Evolutionary conservation across 37 sponge, comb jelly and placozoan species (phyloP), one percentile per base, ranked within the genome.

Genomic region (Spongilla lacustris): DNA sequence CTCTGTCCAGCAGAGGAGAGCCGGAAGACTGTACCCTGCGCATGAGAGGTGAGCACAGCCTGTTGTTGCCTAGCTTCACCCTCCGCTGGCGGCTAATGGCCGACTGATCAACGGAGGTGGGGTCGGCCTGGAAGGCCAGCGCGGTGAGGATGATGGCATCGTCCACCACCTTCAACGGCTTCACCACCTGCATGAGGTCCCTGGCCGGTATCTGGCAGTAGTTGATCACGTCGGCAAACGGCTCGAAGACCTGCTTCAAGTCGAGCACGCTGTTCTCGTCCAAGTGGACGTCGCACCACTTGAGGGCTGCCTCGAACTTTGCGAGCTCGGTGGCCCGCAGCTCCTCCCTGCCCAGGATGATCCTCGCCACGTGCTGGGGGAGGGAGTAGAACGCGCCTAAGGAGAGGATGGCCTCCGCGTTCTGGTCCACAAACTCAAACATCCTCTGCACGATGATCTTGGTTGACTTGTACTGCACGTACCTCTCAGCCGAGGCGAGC

Each of bases 121-220:
- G 98, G 70, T 98, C 98, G 26, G 96, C 94, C 67, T 98, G 98
- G 69, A 84, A 95, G 35, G 98, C 98, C 35, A 98, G 91, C 0
- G 98, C 98, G 58, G 85, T 95, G 41, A 98, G 85, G 19, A 98
- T 94, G 28, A 88, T 37, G 4, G 83, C 50, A 70, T 98, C 94
- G 19, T 91, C 91, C 0, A 98, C 96, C 1, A 92, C 85, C 4
- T 82, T 85, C 10, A 89, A 72, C 17, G 91, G 91, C 74, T 92
- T 92, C n/a, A 98, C 92, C 29, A 83, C 88, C 74, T 89, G 92
- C 98, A 98, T 98, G 76, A 98, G 85, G 23, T 91, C 69, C 14
- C 30, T 88, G 33, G 91, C 94, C 9, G 98, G 93, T 27, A 98
- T 98, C 84, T 84, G 37, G 83, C 84, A 86, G 70, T 90, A 95